These are phyloP conservation scores for Elanoides forficatus DNA, from an alignment of 2,113 vertebrate genomes.

Conservation along the genomic window DNA sequence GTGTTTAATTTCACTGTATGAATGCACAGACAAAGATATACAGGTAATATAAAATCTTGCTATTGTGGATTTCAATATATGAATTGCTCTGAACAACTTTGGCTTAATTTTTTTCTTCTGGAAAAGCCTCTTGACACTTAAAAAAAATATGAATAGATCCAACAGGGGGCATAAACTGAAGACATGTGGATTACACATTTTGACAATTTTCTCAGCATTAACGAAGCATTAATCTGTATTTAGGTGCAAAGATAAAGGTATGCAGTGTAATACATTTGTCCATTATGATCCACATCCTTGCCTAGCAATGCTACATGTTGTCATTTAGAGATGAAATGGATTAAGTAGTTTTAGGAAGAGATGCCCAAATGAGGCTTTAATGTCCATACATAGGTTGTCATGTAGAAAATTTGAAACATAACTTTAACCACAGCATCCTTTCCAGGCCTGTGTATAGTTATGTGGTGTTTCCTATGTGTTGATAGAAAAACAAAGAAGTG, in stretches of 20 bases:
- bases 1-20: background rate
- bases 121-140: background rate
- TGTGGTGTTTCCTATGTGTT: background rate
- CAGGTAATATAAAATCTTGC: background rate
- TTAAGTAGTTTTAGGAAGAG: background rate
- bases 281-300: background rate
- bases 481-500: background rate
- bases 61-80: background rate
- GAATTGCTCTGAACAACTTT: background rate
- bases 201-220: background rate
- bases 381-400: background rate
- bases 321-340: background rate
- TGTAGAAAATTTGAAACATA: background rate
- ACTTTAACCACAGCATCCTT: background rate
- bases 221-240: background rate
- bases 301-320: rapidly evolving
- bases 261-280: background rate
- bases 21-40: background rate
- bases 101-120: background rate
- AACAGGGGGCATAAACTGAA: background rate
- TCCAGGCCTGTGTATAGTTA: background rate
- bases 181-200: background rate
- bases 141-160: background rate
- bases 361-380: background rate
- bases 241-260: background rate